Base-by-base conservation (phyloP, 1,140 invertebrate species). In the Drosophila subpulchrella region DNA sequence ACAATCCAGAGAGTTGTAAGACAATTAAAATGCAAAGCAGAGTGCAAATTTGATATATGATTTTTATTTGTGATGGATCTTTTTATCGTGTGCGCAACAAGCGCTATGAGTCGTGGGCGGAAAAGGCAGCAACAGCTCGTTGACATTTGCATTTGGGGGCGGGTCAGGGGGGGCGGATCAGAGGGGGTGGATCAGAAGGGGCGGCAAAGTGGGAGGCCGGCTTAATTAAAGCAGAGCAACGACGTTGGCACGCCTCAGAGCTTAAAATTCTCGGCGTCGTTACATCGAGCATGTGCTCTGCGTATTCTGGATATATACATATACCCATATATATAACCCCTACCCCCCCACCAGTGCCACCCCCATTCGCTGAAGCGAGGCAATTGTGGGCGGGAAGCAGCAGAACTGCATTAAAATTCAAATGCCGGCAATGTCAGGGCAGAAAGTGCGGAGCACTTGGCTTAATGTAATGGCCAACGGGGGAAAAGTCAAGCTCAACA, bases 191-290 rank as follows among this genome's bases (percentile, higher is more conserved):
- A 12, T 47, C 46, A 48, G 7, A 11, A 56, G 24, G 36, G 38
- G 50, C 27, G 48, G 3, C 6, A 39, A 57, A 46, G 44, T 8
- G 5, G 55, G 51, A 47, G 68, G 27, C 39, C 42, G 66, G 76
- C 81, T 88, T 89, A 88, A 88, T 88, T 88, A 81, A 89, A 80
- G 84, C 80, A 65, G 62, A 81, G 70, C 67, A 81, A 62, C 62
- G 60, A 74, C 79, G 60, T 54, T 47, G 83, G 75, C 83, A 88
- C 82, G 78, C 82, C 82, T 88, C 75, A 20, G 41, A 74, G 58
- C 62, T 67, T 77, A 41, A 68, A 71, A 61, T 81, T 60, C 63
- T 36, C 46, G 44, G 46, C 53, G 47, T 61, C 67, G 60, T 59
- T 51, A 51, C 48, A 51, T 20, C 20, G 20, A 20, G 20, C 20